Evolutionary conservation across 2,113 vertebrate species (phyloP), one percentile per base, ranked within the genome.

Genomic region (Coptodon rendalli): DNA sequence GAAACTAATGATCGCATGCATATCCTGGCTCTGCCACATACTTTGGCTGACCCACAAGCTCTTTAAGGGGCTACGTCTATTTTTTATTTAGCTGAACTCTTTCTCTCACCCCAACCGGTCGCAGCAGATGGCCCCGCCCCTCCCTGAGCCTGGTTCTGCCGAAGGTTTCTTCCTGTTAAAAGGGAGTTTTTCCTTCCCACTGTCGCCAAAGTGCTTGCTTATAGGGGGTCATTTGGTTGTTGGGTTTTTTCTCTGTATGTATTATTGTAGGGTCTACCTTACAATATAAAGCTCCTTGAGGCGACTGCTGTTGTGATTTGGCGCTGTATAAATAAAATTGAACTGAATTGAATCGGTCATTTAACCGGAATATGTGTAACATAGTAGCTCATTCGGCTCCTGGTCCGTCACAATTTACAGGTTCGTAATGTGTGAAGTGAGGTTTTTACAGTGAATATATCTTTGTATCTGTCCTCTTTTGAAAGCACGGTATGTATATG

Each of bases 211-310:
- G 24, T 59, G 7, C 56, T 27, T 57, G 56, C 24, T 29, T 0
- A 29, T 29, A 57, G 56, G 13, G 56, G 56, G 56, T 9, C 13
- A 57, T 29, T 0, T 57, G 7, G 0, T 57, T 29, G 56, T 57
- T 57, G 13, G 2, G 1, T 57, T 59, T 5, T 57, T 59, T 59
- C 56, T 59, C 24, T 59, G 7, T 59, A 16, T 29, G 13, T 59
- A 0, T 59, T 59, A 5, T 16, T 59, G 24, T 59, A 0, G 1
- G 13, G 7, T 0, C 56, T 59, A 0, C 7, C 13, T 16, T 2
- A 29, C 56, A 59, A 59, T 59, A 59, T 16, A 59, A 59, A 59
- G 7, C 13, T 0, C 13, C 56, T 59, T 59, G 56, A 59, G 24
- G 0, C 24, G 7, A 29, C 56, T 29, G 24, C 0, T 57, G 24